Conservation (phyloP, 2,797 vertebrate genomes). For the Ammospiza maritima region DNA sequence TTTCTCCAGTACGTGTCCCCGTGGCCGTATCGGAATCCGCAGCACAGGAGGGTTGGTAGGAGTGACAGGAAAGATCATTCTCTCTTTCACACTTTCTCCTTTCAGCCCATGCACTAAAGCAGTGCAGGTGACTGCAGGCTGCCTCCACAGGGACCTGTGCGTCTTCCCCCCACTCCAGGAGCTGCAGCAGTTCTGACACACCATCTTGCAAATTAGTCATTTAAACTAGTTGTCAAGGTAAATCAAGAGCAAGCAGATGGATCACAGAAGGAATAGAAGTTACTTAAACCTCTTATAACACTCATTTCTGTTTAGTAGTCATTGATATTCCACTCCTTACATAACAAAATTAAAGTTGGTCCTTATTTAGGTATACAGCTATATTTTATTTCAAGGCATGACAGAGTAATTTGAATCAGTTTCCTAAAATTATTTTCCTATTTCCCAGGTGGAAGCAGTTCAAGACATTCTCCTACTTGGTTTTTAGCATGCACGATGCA, state of each 20-base stretch:
- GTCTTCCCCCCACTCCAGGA: background rate
- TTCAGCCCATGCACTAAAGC: background rate
- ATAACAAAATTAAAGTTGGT: background rate
- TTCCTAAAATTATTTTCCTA: background rate
- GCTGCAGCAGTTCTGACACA: background rate
- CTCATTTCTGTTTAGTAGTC: background rate
- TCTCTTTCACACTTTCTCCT: background rate
- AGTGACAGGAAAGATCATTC: background rate
- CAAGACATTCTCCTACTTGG: background rate
- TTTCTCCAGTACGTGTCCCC: background rate
- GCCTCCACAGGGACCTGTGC: background rate
- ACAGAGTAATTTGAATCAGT: background rate
- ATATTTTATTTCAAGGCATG: conserved; percentile 1
- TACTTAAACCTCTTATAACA: background rate
- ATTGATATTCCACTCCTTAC: background rate
- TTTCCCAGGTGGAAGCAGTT: background rate
- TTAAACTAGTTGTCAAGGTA: background rate
- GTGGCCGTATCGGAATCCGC: accelerated
- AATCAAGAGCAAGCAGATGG: background rate
- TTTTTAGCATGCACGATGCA: background rate
- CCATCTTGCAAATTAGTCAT: background rate
- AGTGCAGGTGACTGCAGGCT: background rate
- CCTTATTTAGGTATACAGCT: background rate
- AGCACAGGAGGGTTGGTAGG: background rate
- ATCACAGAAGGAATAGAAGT: background rate